phyloP scores from a whole-genome alignment of 2,113 vertebrate genomes.

The Odontesthes bonariensis region DNA sequence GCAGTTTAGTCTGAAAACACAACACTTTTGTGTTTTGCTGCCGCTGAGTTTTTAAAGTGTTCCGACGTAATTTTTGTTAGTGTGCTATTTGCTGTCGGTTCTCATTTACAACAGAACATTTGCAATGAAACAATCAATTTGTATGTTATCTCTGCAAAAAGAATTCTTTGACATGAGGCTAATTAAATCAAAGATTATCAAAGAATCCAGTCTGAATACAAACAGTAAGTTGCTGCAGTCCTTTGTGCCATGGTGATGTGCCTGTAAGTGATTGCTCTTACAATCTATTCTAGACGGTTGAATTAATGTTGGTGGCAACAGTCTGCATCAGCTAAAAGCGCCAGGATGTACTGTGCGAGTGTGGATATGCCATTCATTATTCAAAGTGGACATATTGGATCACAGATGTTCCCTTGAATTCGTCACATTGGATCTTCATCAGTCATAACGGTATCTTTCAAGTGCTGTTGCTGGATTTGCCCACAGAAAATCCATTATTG shows the following conservation, averaged over 20 bases:
- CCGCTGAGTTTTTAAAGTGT: too few relatives aligned
- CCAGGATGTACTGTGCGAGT: conserved; percentile 15
- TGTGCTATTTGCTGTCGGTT: background rate
- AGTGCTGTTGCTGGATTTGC: background rate
- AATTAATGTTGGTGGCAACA: conserved; percentile 4
- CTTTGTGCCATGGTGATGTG: background rate
- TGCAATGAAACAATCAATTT: background rate
- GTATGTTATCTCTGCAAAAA: background rate
- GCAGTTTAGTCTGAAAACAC: conserved; percentile 2
- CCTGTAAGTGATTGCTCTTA: background rate
- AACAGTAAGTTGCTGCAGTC: background rate
- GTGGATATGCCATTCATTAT: conserved; percentile 26
- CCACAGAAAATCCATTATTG: background rate
- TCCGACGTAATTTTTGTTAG: background rate
- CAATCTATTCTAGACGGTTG: conserved; percentile 5
- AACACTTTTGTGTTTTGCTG: background rate
- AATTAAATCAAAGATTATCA: background rate
- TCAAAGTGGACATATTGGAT: conserved; percentile 34
- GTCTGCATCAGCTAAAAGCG: conserved; percentile 20
- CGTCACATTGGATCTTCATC: conserved; percentile 8
- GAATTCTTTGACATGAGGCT: background rate
- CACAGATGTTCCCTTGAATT: conserved; percentile 52
- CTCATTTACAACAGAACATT: background rate
- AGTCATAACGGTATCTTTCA: conserved; percentile 3
- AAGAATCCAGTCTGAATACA: conserved; percentile 2